Base-by-base conservation (phyloP, 2,797 vertebrate species). In the Phalloptychus januarius region DNA sequence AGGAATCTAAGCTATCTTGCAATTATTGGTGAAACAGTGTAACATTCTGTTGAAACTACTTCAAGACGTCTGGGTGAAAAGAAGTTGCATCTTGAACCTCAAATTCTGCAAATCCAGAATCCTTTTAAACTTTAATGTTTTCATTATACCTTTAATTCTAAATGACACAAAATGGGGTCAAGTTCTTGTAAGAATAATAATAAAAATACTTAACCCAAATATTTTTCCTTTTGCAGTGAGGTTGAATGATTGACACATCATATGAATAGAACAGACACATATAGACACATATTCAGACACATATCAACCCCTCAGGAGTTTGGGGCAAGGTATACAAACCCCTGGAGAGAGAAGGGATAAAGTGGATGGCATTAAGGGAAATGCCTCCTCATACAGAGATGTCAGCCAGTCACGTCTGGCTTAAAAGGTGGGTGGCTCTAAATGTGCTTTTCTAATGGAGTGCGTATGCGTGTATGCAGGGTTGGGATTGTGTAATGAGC, bases 311-410 rank as follows among this genome's bases (percentile, higher is more conserved):
- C 86, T 79, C 83, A 89, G 88, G 88, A 75, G 83, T 87, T 82
- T 79, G 77, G 79, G 88, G 84, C 85, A 78, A 90, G 91, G 91
- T 89, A 89, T 83, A 83, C 79, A 25, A 89, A 88, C 91, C 91
- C 88, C 86, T 84, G 85, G 84, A 85, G 86, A 93, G 89, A 88
- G 85, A 86, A 89, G 87, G 89, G 90, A 93, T 84, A 91, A 91
- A 87, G 89, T 89, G 73, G 23, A 82, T 78, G 87, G 86, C 91
- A 92, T 93, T 93, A 93, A 91, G 84, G 88, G 86, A 93, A 93
- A 90, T 93, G 88, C 81, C 79, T 91, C 87, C 85, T 84, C 20
- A 45, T 76, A 82, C 81, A 92, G 80, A 90, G 83, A 92, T 71
- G 78, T 91, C 90, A 92, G 85, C 84, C 78, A 91, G 88, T 87